Evolutionary conservation across 2,797 vertebrate genomes (phyloP).

Genomic region (Helicolenus hilgendorfi): DNA sequence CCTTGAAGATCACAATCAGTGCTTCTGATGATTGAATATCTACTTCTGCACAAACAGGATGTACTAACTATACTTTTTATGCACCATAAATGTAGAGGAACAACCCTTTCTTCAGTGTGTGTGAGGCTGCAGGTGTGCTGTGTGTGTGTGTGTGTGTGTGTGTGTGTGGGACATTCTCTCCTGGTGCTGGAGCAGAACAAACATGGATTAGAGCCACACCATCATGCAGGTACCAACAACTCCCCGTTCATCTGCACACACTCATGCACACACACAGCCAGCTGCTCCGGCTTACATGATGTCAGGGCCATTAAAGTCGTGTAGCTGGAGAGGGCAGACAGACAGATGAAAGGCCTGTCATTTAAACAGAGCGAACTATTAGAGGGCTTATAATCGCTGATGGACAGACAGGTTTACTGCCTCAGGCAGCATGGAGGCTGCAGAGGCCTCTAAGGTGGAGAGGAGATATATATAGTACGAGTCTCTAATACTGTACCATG

Average conservation of each 20-base stretch:
- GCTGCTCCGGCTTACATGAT: slow-evolving; percentile 84
- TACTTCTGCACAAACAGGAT: slow-evolving; percentile 56
- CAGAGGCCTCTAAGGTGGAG: slow-evolving; percentile 1
- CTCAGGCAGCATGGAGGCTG: slow-evolving; percentile 51
- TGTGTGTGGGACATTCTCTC: slow-evolving; percentile 75
- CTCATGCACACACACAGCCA: slow-evolving; percentile 61
- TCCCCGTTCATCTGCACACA: slow-evolving; percentile 51
- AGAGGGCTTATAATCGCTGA: slow-evolving; percentile 67
- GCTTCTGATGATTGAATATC: slow-evolving; percentile 38
- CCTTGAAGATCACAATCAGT: slow-evolving; percentile 35
- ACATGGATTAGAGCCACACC: slow-evolving; percentile 85
- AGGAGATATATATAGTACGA: neutral
- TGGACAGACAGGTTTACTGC: slow-evolving; percentile 70
- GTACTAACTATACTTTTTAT: slow-evolving; percentile 33
- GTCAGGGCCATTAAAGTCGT: slow-evolving; percentile 85
- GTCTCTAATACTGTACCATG: neutral
- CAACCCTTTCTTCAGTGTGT: neutral
- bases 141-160: slow-evolving; percentile 53
- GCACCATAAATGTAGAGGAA: neutral
- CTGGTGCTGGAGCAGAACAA: slow-evolving; percentile 87
- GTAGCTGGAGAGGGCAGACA: slow-evolving; percentile 77
- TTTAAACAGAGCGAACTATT: slow-evolving; percentile 72
- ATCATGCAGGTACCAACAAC: slow-evolving; percentile 86
- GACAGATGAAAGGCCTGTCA: slow-evolving; percentile 83
- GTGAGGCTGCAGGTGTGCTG: slow-evolving; percentile 71